Conservation (phyloP, 2,113 vertebrate genomes). For the Pongo pygmaeus region DNA sequence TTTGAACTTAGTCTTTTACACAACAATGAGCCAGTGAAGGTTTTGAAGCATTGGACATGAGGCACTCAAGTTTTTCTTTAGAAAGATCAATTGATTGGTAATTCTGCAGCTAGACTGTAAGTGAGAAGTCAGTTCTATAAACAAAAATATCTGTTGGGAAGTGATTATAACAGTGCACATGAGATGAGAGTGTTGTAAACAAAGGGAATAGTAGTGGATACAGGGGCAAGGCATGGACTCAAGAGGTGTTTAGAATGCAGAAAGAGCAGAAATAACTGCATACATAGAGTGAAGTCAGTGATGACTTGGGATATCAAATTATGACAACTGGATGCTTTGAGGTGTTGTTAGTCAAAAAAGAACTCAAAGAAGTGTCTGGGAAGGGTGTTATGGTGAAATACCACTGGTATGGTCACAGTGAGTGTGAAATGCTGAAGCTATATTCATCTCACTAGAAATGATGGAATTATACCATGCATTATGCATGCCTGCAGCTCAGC, state of each 20-base stretch:
- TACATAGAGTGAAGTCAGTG: not conserved
- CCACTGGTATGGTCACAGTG: not conserved
- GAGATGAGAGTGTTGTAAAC: not conserved
- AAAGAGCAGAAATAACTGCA: not conserved
- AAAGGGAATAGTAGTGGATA: not conserved
- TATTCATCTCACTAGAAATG: not conserved
- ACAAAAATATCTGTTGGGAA: not conserved
- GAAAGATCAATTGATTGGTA: not conserved
- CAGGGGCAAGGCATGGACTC: not conserved
- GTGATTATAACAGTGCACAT: not conserved
- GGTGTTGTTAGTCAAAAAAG: not conserved
- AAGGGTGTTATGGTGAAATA: not conserved
- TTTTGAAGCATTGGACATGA: not conserved
- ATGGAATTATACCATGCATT: not conserved
- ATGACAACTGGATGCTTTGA: not conserved
- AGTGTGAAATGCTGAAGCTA: not conserved
- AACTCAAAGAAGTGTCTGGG: not conserved
- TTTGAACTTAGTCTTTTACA: not conserved
- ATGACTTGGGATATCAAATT: not conserved
- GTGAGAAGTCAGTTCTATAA: not conserved
- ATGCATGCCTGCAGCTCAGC: not conserved
- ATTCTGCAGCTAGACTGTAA: not conserved
- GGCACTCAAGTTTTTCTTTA: not conserved
- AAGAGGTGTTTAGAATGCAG: not conserved
- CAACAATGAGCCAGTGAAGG: not conserved